phyloP scores from a whole-genome alignment of 2,797 vertebrate genomes.

The Harpagifer antarcticus region DNA sequence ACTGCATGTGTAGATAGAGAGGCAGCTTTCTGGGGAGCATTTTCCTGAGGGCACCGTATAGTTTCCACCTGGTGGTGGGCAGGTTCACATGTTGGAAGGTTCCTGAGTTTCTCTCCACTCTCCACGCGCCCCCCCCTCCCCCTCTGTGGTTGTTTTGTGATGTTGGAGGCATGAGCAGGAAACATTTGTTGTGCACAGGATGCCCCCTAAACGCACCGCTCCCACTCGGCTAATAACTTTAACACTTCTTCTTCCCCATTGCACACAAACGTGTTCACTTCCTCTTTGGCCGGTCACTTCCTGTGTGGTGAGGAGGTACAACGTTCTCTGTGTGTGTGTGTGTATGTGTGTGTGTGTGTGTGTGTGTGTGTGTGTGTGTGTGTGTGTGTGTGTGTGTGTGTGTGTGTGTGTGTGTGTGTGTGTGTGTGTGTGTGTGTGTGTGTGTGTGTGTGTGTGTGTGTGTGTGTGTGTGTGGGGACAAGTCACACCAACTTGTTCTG shows the following conservation, averaged over 20 bases:
- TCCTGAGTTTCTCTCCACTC: slow-evolving; percentile 10
- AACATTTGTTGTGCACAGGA: slow-evolving; percentile 82
- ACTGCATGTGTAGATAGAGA: slow-evolving; percentile 15
- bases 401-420: slow-evolving; percentile 22
- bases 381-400: slow-evolving; percentile 23
- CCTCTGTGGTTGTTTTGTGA: slow-evolving; percentile 59
- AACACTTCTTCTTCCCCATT: slow-evolving; percentile 86
- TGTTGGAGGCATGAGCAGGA: slow-evolving; percentile 69
- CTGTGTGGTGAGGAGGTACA: slow-evolving; percentile 60
- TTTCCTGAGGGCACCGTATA: slow-evolving; percentile 24
- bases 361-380: slow-evolving; percentile 21
- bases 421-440: slow-evolving; percentile 24
- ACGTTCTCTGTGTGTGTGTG: slow-evolving; percentile 13
- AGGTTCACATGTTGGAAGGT: slow-evolving; percentile 42
- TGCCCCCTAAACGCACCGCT: slow-evolving; percentile 67
- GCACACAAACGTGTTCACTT: slow-evolving; percentile 81
- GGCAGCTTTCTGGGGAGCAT: slow-evolving; percentile 3
- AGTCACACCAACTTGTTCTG: neutral
- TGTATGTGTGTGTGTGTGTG: slow-evolving; percentile 24
- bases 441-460: slow-evolving; percentile 23
- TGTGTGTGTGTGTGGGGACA: slow-evolving; percentile 12
- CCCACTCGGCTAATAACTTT: slow-evolving; percentile 80
- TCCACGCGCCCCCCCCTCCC: neutral
- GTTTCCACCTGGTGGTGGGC: slow-evolving; percentile 60
- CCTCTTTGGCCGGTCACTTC: slow-evolving; percentile 83